Conservation (phyloP, 2,113 vertebrate genomes). For the Grammomys surdaster region DNA sequence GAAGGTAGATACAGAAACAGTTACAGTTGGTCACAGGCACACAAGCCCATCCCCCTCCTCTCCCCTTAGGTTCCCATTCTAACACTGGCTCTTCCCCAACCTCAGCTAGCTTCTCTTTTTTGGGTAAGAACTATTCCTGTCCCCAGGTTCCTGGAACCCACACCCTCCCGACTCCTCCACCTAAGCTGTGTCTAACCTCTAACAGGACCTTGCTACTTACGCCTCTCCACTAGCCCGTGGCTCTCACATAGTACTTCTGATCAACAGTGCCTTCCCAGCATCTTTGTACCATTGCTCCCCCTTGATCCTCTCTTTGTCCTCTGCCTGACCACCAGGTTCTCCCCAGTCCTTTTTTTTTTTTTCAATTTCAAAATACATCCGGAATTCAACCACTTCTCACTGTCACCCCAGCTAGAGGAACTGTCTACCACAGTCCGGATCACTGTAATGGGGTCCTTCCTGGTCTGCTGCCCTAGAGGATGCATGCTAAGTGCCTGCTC, state of each 20-base stretch:
- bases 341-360: background rate
- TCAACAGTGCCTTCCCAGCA: background rate
- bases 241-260: background rate
- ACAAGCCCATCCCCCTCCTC: background rate
- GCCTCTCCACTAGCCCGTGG: background rate
- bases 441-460: background rate
- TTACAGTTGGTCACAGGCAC: background rate
- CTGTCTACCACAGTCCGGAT: background rate
- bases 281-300: background rate
- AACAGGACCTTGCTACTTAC: background rate
- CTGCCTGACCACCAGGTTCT: background rate
- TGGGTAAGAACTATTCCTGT: background rate
- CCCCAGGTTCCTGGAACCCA: background rate
- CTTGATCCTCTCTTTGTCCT: background rate
- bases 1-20: background rate
- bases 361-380: constrained; percentile 57
- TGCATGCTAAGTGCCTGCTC: background rate
- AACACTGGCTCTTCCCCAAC: background rate
- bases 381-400: constrained; percentile 12
- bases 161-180: background rate
- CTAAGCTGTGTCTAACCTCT: background rate
- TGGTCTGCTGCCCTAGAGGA: background rate
- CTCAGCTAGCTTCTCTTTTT: background rate
- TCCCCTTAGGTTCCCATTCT: background rate
- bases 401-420: background rate